A percentile compares a stretch with the other conserved stretches of the same genome.
phyloP scores from a whole-genome alignment of 1,140 invertebrate species.

The Megathymus violae region DNA sequence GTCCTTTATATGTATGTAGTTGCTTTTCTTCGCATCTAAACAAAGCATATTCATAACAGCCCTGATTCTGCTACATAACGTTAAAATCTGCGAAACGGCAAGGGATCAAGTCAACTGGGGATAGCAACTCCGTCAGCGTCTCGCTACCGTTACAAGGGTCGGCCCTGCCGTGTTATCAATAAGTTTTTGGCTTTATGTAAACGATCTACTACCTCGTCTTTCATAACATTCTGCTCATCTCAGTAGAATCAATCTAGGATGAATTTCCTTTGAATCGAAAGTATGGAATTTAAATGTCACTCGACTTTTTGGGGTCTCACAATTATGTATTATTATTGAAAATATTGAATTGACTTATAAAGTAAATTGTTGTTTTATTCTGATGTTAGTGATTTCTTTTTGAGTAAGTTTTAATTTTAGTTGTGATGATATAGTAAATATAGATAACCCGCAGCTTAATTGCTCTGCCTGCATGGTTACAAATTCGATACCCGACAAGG shows the following conservation, averaged over 20 bases:
- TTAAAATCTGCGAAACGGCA: slow-evolving; percentile 20
- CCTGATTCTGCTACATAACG: slow-evolving; percentile 20
- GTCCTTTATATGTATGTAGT: no score
- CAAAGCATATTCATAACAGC: slow-evolving; percentile 18
- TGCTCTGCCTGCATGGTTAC: no score
- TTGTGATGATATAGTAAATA: no score
- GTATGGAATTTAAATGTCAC: neutral
- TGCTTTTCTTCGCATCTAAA: no score
- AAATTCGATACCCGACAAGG: no score
- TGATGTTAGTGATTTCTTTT: no score
- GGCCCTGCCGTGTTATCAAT: slow-evolving; percentile 29
- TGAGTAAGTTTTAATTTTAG: no score
- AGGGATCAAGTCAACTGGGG: slow-evolving; percentile 31
- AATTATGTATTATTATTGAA: no score
- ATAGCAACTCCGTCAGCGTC: slow-evolving; percentile 24
- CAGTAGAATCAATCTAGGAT: slow-evolving; percentile 9
- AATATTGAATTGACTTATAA: no score
- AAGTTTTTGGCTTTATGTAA: slow-evolving; percentile 29
- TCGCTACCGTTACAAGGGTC: slow-evolving; percentile 31
- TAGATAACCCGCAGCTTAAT: no score
- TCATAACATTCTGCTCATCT: slow-evolving; percentile 23
- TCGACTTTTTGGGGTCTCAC: slow-evolving; percentile 4
- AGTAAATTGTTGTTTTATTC: no score
- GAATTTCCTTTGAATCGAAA: neutral
- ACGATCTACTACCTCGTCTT: slow-evolving; percentile 20